A percentile compares a stretch with the other conserved stretches of the same genome.
These are phyloP conservation scores for Eudorcas thomsonii DNA, from an alignment of 2,113 vertebrate species.

Conservation along the genomic window DNA sequence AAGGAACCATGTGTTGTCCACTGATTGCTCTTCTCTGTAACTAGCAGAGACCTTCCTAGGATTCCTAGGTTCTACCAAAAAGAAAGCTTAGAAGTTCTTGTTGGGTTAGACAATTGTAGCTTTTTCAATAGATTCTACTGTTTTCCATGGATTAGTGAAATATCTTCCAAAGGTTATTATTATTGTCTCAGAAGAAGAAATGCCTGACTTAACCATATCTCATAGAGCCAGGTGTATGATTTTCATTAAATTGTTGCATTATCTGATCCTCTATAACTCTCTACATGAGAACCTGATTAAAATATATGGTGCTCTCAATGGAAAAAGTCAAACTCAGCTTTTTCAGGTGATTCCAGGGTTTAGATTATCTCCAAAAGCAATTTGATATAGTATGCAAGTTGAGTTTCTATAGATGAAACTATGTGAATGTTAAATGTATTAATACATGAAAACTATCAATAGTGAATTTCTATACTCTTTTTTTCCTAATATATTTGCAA, in stretches of 20 bases:
- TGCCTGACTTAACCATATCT: neutral
- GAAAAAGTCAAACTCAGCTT: neutral
- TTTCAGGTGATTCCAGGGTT: neutral
- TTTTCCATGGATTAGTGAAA: neutral
- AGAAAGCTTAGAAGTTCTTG: neutral
- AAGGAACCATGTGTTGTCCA: neutral
- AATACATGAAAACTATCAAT: neutral
- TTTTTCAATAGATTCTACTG: neutral
- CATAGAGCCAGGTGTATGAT: neutral
- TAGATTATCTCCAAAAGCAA: neutral
- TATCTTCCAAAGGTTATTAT: neutral
- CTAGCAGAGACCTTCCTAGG: neutral
- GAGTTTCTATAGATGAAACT: neutral
- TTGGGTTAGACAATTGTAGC: neutral
- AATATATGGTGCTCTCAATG: neutral
- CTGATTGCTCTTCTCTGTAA: neutral
- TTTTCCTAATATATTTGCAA: neutral
- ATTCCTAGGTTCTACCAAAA: neutral
- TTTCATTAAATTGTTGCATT: neutral
- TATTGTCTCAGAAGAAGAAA: neutral
- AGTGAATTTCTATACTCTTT: neutral
- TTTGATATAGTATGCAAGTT: neutral
- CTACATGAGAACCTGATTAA: neutral
- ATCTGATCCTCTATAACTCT: neutral
- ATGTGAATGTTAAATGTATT: neutral